Evolutionary conservation across 2,888 invertebrate species (phyloP), one percentile per base, ranked within the genome.

Genomic region (Dysmachus trigonus): DNA sequence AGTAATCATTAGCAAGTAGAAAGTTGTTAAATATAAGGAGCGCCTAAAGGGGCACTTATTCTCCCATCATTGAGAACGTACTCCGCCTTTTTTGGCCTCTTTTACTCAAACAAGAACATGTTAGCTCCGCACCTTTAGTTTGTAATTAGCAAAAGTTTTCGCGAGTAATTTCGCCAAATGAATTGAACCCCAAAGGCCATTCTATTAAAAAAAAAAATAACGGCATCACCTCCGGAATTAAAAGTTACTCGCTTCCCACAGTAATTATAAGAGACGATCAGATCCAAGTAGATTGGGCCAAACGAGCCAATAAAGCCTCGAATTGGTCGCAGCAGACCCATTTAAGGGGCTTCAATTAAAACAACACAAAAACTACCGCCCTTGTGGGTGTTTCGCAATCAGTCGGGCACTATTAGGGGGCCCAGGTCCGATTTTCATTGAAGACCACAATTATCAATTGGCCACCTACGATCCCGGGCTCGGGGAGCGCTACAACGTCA

Each of bases 381-480:
- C 31, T 33, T 81, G 53, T 31, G 53, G 81, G 81, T 81, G 31
- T 81, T 35, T 33, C 53, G 10, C 33, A n/a, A 81, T 53, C 81
- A 47, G 8, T 18, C 51, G 22, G 35, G 15, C 30, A 35, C 8
- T 35, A 73, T 18, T 33, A 13, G 33, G 33, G 33, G 53, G 31
- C 13, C 22, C 53, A 51, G 53, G 18, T n/a, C 1, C 13, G 8
- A 81, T 53, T 51, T n/a, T 33, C 18, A 3, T 53, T 33, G 18
- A 35, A 81, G 33, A 18, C 13, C 33, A 33, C 47, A 81, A 81
- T 81, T 53, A 81, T 62, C 81, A 81, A 53, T 62, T 81, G 81
- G 18, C 62, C 62, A 81, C 81, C 62, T 53, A 81, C 62, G 53
- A 53, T 18, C 27, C 31, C 53, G 15, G 6, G 33, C 27, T 18